Percentiles rank a stretch among this genome's conserved stretches.
These are phyloP conservation scores for Chesias legatella DNA, from an alignment of 2,888 invertebrate genomes.

Conservation along the genomic window DNA sequence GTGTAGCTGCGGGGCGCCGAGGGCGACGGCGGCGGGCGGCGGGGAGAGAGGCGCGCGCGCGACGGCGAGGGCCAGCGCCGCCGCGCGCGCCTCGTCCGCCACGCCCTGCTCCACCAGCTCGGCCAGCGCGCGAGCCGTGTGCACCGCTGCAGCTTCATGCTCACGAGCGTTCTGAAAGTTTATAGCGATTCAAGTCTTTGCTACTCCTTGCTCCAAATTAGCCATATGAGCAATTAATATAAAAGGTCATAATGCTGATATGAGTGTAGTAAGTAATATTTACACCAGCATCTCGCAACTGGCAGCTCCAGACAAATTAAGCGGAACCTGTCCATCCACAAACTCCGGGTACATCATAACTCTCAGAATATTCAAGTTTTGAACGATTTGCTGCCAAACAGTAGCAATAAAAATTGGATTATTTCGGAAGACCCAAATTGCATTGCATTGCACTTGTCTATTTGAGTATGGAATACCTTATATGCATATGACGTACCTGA, in stretches of 20 bases:
- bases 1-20: conserved; percentile 74
- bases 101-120: conserved; percentile 68
- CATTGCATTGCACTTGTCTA: no score
- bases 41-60: conserved; percentile 61
- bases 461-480: no score
- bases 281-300: no score
- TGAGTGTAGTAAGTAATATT: no score
- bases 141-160: conserved; percentile 65
- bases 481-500: no score
- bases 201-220: not conserved
- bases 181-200: not conserved
- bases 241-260: not conserved
- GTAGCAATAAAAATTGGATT: no score
- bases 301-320: no score
- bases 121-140: conserved; percentile 69
- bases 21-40: conserved; percentile 68
- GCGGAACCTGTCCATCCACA: no score
- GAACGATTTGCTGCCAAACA: no score
- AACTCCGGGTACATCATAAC: no score
- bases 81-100: conserved; percentile 63
- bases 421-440: no score
- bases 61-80: conserved; percentile 66
- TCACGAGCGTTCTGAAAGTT: conserved; percentile 64
- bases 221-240: not conserved
- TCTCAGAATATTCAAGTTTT: no score